A percentile compares a stretch with the other conserved stretches of the same genome.
phyloP scores from a whole-genome alignment of 2,113 vertebrate genomes.

The Enhydra lutris region DNA sequence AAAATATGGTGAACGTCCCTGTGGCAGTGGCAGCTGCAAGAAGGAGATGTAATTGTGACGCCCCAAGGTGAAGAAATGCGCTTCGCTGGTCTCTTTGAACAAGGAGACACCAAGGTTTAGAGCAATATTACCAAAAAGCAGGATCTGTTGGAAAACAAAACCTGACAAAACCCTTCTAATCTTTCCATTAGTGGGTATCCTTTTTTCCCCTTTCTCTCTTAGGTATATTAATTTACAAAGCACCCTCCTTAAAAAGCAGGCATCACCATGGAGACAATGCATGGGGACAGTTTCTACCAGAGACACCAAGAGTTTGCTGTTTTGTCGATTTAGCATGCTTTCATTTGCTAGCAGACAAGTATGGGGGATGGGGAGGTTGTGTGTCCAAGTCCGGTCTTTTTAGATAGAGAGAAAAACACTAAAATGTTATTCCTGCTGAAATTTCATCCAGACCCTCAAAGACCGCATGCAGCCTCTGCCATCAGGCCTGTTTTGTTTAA shows the following conservation, averaged over 20 bases:
- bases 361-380: not conserved
- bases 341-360: not conserved
- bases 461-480: not conserved
- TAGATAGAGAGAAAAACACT: not conserved
- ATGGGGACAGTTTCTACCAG: not conserved
- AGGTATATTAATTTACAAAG: slow-evolving; percentile 44
- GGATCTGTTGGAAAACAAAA: not conserved
- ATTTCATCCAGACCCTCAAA: not conserved
- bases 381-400: not conserved
- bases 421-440: not conserved
- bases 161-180: not conserved
- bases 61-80: not conserved
- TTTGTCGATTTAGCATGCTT: not conserved
- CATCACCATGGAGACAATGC: slow-evolving; percentile 22
- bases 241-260: not conserved
- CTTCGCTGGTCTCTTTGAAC: not conserved
- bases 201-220: not conserved
- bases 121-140: not conserved
- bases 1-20: not conserved
- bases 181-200: not conserved
- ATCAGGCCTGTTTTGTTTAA: too few relatives aligned
- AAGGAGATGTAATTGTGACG: not conserved
- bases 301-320: not conserved
- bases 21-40: not conserved
- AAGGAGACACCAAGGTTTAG: not conserved